These are phyloP conservation scores for Catocala sponsa DNA, from an alignment of 2,888 invertebrate genomes.

Conservation along the genomic window DNA sequence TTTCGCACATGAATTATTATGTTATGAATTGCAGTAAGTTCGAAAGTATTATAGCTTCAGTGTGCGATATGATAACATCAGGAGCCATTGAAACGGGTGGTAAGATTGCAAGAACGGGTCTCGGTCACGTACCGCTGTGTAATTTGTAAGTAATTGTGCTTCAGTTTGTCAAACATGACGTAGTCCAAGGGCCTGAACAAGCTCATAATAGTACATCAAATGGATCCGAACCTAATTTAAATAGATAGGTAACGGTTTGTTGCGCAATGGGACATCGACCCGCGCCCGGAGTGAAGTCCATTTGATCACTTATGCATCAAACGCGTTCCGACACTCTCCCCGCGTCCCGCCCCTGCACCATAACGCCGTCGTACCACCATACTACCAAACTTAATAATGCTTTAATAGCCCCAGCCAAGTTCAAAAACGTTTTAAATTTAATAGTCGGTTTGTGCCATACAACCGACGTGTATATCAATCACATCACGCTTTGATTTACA, in stretches of 20 bases:
- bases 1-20: not conserved
- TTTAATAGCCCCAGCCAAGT: slow-evolving; percentile 69
- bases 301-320: slow-evolving; percentile 84
- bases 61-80: slow-evolving; percentile 48
- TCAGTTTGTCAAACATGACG: slow-evolving; percentile 59
- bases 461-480: slow-evolving; percentile 62
- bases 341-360: slow-evolving; percentile 54
- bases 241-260: slow-evolving; percentile 82
- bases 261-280: slow-evolving; percentile 84
- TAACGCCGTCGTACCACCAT: slow-evolving; percentile 57
- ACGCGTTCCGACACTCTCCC: slow-evolving; percentile 74
- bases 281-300: slow-evolving; percentile 65
- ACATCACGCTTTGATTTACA: slow-evolving; percentile 49
- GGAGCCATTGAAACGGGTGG: slow-evolving; percentile 55
- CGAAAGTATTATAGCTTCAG: not conserved
- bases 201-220: slow-evolving; percentile 66
- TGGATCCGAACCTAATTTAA: slow-evolving; percentile 82
- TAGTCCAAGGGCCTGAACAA: slow-evolving; percentile 54
- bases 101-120: slow-evolving; percentile 66
- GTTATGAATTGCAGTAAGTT: not conserved
- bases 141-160: slow-evolving; percentile 69
- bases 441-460: slow-evolving; percentile 55
- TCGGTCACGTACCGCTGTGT: slow-evolving; percentile 68
- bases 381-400: slow-evolving; percentile 67
- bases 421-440: slow-evolving; percentile 68